Base-by-base conservation (phyloP, 1,140 invertebrate genomes). In the Drosophila sturtevanti region DNA sequence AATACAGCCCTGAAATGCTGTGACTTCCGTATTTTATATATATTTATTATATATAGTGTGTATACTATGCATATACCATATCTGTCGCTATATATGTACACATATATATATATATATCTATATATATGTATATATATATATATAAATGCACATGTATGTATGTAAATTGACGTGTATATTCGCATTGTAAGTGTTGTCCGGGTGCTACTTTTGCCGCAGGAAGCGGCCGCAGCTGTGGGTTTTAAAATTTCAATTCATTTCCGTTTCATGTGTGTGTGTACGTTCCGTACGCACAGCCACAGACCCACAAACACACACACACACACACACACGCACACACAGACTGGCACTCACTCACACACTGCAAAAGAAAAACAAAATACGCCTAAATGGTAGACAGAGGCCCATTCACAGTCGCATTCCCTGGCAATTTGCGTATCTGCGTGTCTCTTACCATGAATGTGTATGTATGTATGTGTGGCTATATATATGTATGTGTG, bases 181-280 rank as follows among this genome's bases (percentile, higher is more conserved):
- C 24, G 31, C 31, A 56, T 34, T 18, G 54, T 56, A 34, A 56
- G 31, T 27, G 54, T 56, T 48, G 41, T 48, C 41, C 31, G 34
- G 72, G 63, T 77, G 84, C 76, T 89, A 71, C 84, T 87, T 82
- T 87, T 87, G 82, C 82, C 82, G 82, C 82, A 87, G 82, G 84
- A 87, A 87, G 82, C 82, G 82, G 82, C 89, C 82, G 82, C 82
- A 87, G 82, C 82, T 87, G 82, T 87, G 84, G 82, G 82, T 84
- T 87, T 87, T 87, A 87, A 87, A 87, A 87, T 87, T 87, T 87
- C 82, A 87, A 87, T 87, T 87, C 82, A 87, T 87, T 89, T 87
- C 84, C 82, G 82, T 87, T 75, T 55, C 65, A 59, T 58, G 41
- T 31, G 31, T 63, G 21, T 27, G 51, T 63, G 55, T 51, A 14